Evolutionary conservation across 2,797 vertebrate species (phyloP).

Genomic region (Odontamblyopus rebecca): DNA sequence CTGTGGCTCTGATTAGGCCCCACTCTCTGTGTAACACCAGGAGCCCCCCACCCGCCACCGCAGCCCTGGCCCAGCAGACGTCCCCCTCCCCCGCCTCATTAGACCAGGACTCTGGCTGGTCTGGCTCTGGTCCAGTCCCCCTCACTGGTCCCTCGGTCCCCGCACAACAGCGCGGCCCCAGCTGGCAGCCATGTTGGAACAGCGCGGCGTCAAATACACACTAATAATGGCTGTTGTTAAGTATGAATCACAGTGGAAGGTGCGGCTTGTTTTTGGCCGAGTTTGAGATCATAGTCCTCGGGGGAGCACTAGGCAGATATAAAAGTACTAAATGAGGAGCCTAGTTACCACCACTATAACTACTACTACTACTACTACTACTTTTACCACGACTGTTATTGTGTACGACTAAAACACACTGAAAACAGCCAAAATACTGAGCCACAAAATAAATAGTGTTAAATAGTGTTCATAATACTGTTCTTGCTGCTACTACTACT

Average conservation of each 20-base stretch:
- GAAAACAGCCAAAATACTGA: too few relatives aligned
- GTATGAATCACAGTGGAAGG: not conserved
- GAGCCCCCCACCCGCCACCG: not conserved
- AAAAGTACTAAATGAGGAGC: not conserved
- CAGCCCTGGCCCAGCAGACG: constrained; percentile 29
- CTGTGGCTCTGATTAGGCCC: too few relatives aligned
- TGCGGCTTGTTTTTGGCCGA: not conserved
- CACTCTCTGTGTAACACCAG: too few relatives aligned
- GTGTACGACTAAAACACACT: too few relatives aligned
- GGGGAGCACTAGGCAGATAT: not conserved
- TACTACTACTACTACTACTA: not conserved
- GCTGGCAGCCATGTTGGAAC: constrained; percentile 32
- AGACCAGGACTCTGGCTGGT: constrained; percentile 50
- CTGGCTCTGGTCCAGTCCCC: constrained; percentile 56
- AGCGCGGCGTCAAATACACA: constrained; percentile 33
- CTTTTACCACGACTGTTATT: not conserved
- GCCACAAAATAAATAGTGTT: too few relatives aligned
- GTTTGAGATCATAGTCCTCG: not conserved
- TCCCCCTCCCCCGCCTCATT: constrained; percentile 65
- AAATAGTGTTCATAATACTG: too few relatives aligned
- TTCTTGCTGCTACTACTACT: too few relatives aligned
- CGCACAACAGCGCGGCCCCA: constrained; percentile 33
- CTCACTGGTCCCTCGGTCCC: constrained; percentile 39
- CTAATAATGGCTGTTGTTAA: constrained; percentile 34
- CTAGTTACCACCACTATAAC: not conserved